Evolutionary conservation across 2,113 vertebrate species (phyloP), one percentile per base, ranked within the genome.

Genomic region (Salvelinus namaycush): DNA sequence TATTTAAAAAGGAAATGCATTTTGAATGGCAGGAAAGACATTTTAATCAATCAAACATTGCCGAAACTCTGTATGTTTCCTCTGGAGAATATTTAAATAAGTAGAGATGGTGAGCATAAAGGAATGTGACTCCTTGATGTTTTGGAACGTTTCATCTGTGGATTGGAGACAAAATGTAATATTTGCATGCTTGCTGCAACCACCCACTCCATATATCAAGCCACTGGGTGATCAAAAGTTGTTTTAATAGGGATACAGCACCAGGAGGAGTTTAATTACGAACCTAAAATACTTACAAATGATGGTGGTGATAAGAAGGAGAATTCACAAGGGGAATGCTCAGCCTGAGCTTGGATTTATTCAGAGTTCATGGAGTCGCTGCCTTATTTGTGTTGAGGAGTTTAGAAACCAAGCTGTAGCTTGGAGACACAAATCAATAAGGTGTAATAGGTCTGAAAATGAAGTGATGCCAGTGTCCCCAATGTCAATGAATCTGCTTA

Each of bases 401-500:
- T 84, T 87, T 88, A 78, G 79, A 86, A 86, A 85, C 75, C 70
- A 26, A 85, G 74, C 80, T 81, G 83, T 82, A 82, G 86, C 68
- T 70, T 70, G 9, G 20, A 70, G 68, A 22, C 85, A 82, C 65
- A 86, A 88, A 91, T 92, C 91, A 92, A 92, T 93, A 91, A 81
- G 85, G 82, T 80, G 79, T 90, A 92, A 93, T 91, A 86, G 87
- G 83, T 88, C 83, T 84, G 83, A 81, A 88, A 91, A 89, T 90
- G 75, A 91, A 91, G 90, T 88, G 79, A 89, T 85, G 88, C 89
- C 87, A 84, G 82, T 88, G 86, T 88, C 86, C 85, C 86, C 82
- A 80, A 84, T 89, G 87, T 92, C 91, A 91, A 91, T 92, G 89
- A 91, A 90, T 90, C 86, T 90, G 86, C 91, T 94, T 92, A 94